Evolutionary conservation across 2,113 vertebrate species (phyloP).

Genomic region (Brachionichthys hirsutus): DNA sequence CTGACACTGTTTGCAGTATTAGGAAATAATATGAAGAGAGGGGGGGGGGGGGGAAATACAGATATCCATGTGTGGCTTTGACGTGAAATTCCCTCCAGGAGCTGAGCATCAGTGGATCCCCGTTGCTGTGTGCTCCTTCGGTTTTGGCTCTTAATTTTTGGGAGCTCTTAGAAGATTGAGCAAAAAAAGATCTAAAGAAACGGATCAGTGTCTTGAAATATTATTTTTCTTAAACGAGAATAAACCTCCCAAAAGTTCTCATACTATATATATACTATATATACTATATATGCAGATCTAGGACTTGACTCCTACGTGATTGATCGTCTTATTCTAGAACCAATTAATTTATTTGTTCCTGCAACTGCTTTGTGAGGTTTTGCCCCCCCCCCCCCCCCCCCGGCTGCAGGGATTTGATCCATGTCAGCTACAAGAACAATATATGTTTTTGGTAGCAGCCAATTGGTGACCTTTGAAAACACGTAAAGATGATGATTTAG

Average conservation of each 20-base stretch:
- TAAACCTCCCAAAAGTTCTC: too few species aligned
- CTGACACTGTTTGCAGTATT: slow-evolving; percentile 29
- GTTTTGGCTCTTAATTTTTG: slow-evolving; percentile 36
- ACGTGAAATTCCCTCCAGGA: slow-evolving; percentile 1
- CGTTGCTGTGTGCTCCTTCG: slow-evolving; percentile 4
- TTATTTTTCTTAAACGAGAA: neutral
- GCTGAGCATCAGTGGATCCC: slow-evolving; percentile 52
- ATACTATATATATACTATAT: too few species aligned
- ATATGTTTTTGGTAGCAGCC: too few species aligned
- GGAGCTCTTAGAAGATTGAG: neutral
- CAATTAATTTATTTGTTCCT: too few species aligned
- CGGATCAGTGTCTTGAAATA: neutral
- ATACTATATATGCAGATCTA: too few species aligned
- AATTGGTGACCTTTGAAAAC: neutral
- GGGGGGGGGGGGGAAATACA: neutral
- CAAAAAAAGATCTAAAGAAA: neutral
- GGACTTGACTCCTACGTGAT: too few species aligned
- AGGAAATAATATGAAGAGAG: slow-evolving; percentile 15
- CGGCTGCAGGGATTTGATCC: neutral
- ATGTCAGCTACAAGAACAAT: neutral
- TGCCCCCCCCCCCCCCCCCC: too few species aligned
- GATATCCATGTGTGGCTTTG: neutral
- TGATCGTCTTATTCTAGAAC: too few species aligned
- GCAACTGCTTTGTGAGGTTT: too few species aligned
- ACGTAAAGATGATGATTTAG: slow-evolving; percentile 43